Conservation (phyloP, 2,113 vertebrate species). For the Lepus americanus region DNA sequence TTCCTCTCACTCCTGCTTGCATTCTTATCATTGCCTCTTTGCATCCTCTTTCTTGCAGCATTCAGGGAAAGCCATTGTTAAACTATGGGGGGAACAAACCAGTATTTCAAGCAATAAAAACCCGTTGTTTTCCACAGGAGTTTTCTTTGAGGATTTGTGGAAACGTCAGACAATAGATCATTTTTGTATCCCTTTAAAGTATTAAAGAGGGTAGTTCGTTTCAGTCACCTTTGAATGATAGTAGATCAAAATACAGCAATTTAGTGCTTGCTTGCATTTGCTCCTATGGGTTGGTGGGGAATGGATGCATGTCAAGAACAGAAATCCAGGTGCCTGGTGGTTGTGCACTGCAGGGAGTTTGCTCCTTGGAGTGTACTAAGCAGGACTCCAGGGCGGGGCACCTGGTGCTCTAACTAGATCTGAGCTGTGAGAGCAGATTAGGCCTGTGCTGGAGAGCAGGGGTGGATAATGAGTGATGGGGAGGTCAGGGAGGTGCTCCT, state of each 20-base stretch:
- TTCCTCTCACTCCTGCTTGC: not conserved
- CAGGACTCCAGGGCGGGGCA: slow-evolving; percentile 58
- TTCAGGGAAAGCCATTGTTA: slow-evolving; percentile 59
- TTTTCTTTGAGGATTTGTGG: slow-evolving; percentile 71
- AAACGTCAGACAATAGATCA: slow-evolving; percentile 57
- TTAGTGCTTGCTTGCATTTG: not conserved
- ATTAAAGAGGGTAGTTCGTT: not conserved
- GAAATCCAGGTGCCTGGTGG: not conserved
- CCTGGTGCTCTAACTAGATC: slow-evolving; percentile 68
- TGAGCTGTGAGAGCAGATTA: slow-evolving; percentile 69
- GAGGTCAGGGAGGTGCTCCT: slow-evolving; percentile 62
- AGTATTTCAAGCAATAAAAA: slow-evolving; percentile 68
- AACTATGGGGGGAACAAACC: slow-evolving; percentile 13
- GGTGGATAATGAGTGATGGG: slow-evolving; percentile 64
- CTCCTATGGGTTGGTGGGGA: not conserved
- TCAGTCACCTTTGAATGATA: not conserved
- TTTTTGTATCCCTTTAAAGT: slow-evolving; percentile 43
- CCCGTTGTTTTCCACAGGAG: slow-evolving; percentile 60
- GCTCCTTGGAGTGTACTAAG: slow-evolving; percentile 12
- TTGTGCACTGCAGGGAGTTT: not conserved
- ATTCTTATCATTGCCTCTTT: slow-evolving; percentile 37
- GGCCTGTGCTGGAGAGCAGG: not conserved
- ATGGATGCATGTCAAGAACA: not conserved
- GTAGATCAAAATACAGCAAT: not conserved
- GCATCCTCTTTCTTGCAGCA: not conserved